Evolutionary conservation across 1,140 invertebrate genomes (phyloP), one percentile per base, ranked within the genome.

Genomic region (Cheumatopsyche charites): DNA sequence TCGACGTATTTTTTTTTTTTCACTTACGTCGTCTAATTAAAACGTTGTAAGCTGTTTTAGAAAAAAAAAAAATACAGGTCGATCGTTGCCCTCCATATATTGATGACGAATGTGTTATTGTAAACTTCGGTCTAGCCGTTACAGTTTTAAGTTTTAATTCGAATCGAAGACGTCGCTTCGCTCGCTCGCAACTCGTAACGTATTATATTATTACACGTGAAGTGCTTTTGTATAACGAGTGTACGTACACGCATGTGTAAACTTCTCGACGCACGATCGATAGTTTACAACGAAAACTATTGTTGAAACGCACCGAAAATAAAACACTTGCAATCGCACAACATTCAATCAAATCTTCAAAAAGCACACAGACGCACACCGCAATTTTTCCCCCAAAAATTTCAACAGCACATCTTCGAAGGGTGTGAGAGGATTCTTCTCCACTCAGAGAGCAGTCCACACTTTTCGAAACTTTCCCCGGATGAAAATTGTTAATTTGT

Each of bases 201-300:
- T 47, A 3, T 47, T 47, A 47, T 15, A 47, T 13, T 15, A 12
- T 52, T 17, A 19, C 47, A 52, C 15, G 47, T 52, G 9, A 17
- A 9, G 55, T 58, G 23, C 7, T 25, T 19, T 25, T 25, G 55
- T 58, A 36, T 36, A 58, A 15, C 55, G 55, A 21, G 21, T 58
- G 55, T 15, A 17, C 23, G 55, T 58, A 58, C 23, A 58, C 23
- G 23, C 55, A 58, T 58, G 55, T 58, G 55, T 26, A 55, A 55
- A 12, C 17, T 55, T 55, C 49, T 11, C 55, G 17, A 11, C 55
- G 23, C 21, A 25, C 55, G 55, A 58, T 58, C 55, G 55, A 58
- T 58, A 58, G 55, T 58, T 58, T 58, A 58, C 55, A 58, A 19
- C 55, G 19, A 58, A 58, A 58, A 58, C 55, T 58, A 58, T 58